phyloP scores from a whole-genome alignment of 2,797 vertebrate species.

The Rhadinocentrus ornatus region DNA sequence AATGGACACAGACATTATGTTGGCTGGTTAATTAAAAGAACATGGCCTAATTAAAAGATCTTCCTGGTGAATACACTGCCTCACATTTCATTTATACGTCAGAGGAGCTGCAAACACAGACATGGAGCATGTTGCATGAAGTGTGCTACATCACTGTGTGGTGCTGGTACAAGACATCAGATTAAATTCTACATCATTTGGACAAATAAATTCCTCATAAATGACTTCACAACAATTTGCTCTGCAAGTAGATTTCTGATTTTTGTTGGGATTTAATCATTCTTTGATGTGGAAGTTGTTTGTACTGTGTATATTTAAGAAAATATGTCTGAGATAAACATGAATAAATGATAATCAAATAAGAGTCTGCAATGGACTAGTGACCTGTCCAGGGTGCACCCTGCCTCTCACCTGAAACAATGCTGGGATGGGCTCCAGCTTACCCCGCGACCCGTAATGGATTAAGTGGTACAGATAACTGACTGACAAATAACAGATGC shows the following conservation, averaged over 20 bases:
- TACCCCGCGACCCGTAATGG: too few relatives aligned
- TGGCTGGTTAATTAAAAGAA: conserved; percentile 80
- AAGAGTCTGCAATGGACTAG: too few relatives aligned
- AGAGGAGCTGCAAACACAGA: conserved; percentile 26
- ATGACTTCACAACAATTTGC: background rate
- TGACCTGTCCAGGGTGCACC: too few relatives aligned
- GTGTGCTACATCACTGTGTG: conserved; percentile 21
- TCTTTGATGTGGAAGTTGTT: background rate
- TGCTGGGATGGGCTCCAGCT: too few relatives aligned
- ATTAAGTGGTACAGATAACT: too few relatives aligned
- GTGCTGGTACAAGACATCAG: conserved; percentile 27
- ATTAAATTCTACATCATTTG: conserved; percentile 32
- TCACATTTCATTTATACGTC: conserved; percentile 58
- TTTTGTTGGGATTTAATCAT: background rate
- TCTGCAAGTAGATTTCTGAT: background rate
- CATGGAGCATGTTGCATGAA: conserved; percentile 25
- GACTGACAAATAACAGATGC: too few relatives aligned
- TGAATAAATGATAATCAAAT: background rate
- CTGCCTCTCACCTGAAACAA: too few relatives aligned
- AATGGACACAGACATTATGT: conserved; percentile 73
- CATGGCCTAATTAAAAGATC: conserved; percentile 73
- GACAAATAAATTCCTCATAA: background rate
- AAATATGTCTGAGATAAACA: background rate
- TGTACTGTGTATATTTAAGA: background rate
- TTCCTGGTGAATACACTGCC: conserved; percentile 56